Base-by-base conservation (phyloP, 1,140 invertebrate species). In the Chrysomallon squamiferum region DNA sequence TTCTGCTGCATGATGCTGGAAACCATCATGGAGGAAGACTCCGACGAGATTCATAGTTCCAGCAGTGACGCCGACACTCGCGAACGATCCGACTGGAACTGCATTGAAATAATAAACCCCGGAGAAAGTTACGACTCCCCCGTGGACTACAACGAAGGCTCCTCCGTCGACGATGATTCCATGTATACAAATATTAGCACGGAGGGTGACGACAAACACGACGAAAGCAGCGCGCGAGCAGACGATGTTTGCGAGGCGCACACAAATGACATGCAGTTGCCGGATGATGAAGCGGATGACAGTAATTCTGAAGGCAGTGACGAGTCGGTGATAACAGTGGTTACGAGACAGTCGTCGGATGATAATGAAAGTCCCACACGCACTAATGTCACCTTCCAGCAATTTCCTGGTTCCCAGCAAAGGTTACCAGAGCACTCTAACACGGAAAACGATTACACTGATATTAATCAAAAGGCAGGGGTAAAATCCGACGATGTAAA, bases 1-100 rank as follows among this genome's bases (percentile, higher is more conserved):
- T 75, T 52, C 62, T 71, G 61, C 62, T 72, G 65, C 63, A 72
- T 64, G 15, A 30, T 72, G 27, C 59, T 81, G 25, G 79, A 78
- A 54, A 75, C 79, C 0, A 81, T 81, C 18, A 78, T 78, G 35
- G 79, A 81, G 54, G 79, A 81, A 54, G 73, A 76, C 60, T 79
- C 77, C 1, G 77, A 79, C 35, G 78, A 80, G 38, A 66, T 72
- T 15, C 50, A 61, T 3, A 65, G 56, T 22, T 59, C 66, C 22
- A 66, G 60, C 47, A 57, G 50, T 35, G 63, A 56, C 20, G 25
- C 6, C 4, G 56, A 61, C 13, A 56, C 65, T 2, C 45, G 29
- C 18, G 43, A 32, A 35, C 11, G 50, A 11, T 20, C 50, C 13
- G 50, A 30, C 22, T 25, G 29, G 50, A 27, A 27, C 29, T 25